Percentiles rank a stretch among this genome's conserved stretches.
phyloP scores from a whole-genome alignment of 2,113 vertebrate species.

The Alligator mississippiensis region DNA sequence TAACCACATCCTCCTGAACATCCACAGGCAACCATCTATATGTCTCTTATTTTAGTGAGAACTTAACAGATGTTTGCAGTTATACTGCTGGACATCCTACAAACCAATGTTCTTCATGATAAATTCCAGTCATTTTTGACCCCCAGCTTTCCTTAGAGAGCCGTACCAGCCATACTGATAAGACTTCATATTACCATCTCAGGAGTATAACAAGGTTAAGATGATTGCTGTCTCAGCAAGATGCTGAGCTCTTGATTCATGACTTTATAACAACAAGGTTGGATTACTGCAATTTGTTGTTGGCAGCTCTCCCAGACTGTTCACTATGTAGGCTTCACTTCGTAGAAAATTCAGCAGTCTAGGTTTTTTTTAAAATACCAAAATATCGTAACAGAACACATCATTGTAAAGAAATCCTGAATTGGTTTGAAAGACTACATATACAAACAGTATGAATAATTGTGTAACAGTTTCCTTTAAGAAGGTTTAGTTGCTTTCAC shows the following conservation, averaged over 20 bases:
- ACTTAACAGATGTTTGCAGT: slow-evolving; percentile 68
- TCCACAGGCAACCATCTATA: slow-evolving; percentile 24
- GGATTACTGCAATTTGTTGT: slow-evolving; percentile 78
- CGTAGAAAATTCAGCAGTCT: slow-evolving; percentile 50
- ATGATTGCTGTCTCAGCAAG: slow-evolving; percentile 80
- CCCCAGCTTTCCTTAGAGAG: slow-evolving; percentile 71
- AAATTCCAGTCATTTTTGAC: slow-evolving; percentile 78
- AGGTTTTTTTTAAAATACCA: slow-evolving; percentile 60
- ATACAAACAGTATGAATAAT: neutral
- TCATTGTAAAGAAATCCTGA: slow-evolving; percentile 5
- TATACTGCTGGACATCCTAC: slow-evolving; percentile 55
- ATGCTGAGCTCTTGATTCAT: slow-evolving; percentile 78
- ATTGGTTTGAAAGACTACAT: slow-evolving; percentile 21
- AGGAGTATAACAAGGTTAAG: slow-evolving; percentile 79
- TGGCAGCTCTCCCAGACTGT: slow-evolving; percentile 78
- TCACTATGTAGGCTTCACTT: slow-evolving; percentile 63
- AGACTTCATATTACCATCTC: slow-evolving; percentile 76
- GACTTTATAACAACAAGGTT: slow-evolving; percentile 76
- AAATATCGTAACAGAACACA: slow-evolving; percentile 22
- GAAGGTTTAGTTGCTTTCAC: neutral
- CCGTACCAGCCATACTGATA: slow-evolving; percentile 76
- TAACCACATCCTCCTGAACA: neutral
- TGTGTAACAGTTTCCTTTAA: neutral
- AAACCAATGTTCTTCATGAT: slow-evolving; percentile 70
- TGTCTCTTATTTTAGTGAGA: slow-evolving; percentile 52